Conservation (phyloP, 2,888 invertebrate genomes). For the Philereme transversata region DNA sequence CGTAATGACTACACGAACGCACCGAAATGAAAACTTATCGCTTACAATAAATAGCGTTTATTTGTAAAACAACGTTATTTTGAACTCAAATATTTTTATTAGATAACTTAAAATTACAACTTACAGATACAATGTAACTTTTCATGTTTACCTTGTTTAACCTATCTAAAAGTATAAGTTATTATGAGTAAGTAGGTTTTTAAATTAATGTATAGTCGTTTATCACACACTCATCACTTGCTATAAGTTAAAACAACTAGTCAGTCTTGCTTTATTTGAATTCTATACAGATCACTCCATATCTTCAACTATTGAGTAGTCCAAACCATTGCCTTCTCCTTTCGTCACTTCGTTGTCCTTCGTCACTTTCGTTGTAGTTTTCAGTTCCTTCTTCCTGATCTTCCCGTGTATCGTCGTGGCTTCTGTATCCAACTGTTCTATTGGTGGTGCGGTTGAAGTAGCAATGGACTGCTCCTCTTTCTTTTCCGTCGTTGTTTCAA, state of each 20-base stretch:
- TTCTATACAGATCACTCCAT: slow-evolving; percentile 51
- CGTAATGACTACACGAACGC: slow-evolving; percentile 37
- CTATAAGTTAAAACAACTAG: slow-evolving; percentile 41
- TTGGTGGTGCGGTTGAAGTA: slow-evolving; percentile 42
- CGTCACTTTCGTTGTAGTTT: slow-evolving; percentile 61
- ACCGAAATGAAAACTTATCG: slow-evolving; percentile 49
- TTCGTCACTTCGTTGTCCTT: slow-evolving; percentile 77
- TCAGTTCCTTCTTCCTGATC: slow-evolving; percentile 77
- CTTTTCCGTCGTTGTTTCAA: slow-evolving; percentile 46
- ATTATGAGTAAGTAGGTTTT: not conserved
- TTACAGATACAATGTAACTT: not conserved
- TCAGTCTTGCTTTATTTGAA: slow-evolving; percentile 67
- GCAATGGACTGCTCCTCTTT: slow-evolving; percentile 42
- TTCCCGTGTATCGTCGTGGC: slow-evolving; percentile 75
- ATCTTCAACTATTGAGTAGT: slow-evolving; percentile 63
- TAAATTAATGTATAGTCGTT: not conserved
- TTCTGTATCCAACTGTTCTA: slow-evolving; percentile 59
- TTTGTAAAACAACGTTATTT: slow-evolving; percentile 54
- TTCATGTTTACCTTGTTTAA: not conserved
- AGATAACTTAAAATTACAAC: slow-evolving; percentile 40
- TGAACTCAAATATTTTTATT: slow-evolving; percentile 43
- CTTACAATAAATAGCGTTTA: slow-evolving; percentile 73
- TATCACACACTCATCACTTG: slow-evolving; percentile 29
- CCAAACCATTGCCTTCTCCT: slow-evolving; percentile 66
- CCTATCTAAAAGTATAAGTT: not conserved